A percentile compares a stretch with the other conserved stretches of the same genome.
These are phyloP conservation scores for Colinus virginianus DNA, from an alignment of 2,113 vertebrate species.

Conservation along the genomic window DNA sequence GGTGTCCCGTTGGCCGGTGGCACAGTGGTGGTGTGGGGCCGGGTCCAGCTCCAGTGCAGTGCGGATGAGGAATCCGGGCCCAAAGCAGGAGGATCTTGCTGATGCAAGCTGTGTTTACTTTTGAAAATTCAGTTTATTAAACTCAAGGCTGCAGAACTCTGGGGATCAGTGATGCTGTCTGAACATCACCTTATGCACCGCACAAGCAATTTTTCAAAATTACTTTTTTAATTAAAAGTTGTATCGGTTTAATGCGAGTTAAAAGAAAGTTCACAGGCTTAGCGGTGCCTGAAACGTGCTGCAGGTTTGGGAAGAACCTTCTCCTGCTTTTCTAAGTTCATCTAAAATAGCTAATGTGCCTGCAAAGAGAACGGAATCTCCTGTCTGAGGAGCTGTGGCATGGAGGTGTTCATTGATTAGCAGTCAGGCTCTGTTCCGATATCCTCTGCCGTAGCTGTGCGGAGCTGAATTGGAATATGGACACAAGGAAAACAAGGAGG, in stretches of 20 bases:
- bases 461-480: slow-evolving; percentile 40
- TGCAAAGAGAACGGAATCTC: background rate
- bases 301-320: background rate
- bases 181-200: slow-evolving; percentile 36
- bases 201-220: slow-evolving; percentile 70
- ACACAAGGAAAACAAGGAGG: slow-evolving; percentile 57
- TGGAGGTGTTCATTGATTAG: slow-evolving; percentile 40
- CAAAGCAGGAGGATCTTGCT: slow-evolving; percentile 15
- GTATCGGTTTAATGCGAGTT: slow-evolving; percentile 55
- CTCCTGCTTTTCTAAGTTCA: background rate
- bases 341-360: background rate
- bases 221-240: slow-evolving; percentile 77
- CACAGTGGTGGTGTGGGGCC: too few relatives aligned
- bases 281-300: background rate
- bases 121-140: slow-evolving; percentile 74
- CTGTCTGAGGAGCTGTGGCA: background rate
- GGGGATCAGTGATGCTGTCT: slow-evolving; percentile 66
- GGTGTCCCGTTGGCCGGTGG: background rate
- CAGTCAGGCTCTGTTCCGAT: background rate
- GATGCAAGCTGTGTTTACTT: slow-evolving; percentile 72
- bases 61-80: background rate
- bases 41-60: background rate
- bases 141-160: slow-evolving; percentile 62
- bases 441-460: background rate
- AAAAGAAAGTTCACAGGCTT: slow-evolving; percentile 52